Conservation (phyloP, 1,140 invertebrate genomes). For the Trichoplusia ni region DNA sequence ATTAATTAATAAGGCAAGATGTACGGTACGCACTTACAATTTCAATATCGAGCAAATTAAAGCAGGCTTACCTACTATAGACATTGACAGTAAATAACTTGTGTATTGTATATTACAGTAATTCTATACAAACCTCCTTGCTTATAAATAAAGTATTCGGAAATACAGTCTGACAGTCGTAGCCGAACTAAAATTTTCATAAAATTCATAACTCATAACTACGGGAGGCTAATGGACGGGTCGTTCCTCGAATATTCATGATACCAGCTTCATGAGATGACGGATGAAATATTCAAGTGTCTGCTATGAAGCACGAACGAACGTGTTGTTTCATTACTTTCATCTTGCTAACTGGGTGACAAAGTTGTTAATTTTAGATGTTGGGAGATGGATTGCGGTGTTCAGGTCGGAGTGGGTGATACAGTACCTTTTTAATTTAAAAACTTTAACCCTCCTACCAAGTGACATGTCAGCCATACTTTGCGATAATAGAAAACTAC, state of each 20-base stretch:
- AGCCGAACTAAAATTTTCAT: conserved; percentile 5
- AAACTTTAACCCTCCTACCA: too few relatives aligned
- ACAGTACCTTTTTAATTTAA: too few relatives aligned
- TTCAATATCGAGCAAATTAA: not conserved
- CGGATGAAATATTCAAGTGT: conserved; percentile 9
- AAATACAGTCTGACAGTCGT: not conserved
- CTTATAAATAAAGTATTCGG: conserved; percentile 7
- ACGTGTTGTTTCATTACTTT: not conserved
- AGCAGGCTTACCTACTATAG: not conserved
- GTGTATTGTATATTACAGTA: not conserved
- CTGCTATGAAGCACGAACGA: not conserved
- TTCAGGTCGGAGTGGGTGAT: too few relatives aligned
- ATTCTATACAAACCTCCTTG: not conserved
- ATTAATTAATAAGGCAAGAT: too few relatives aligned
- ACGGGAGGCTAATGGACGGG: conserved; percentile 9
- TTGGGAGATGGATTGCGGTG: too few relatives aligned
- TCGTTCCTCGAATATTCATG: conserved; percentile 15
- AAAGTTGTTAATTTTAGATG: too few relatives aligned
- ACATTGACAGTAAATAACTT: not conserved
- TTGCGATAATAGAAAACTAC: too few relatives aligned
- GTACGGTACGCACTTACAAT: not conserved
- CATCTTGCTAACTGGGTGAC: too few relatives aligned
- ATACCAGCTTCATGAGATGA: not conserved
- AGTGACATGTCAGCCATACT: too few relatives aligned
- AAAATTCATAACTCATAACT: conserved; percentile 5